Evolutionary conservation across 2,113 vertebrate genomes (phyloP).

Genomic region (Nansenia antarctica): DNA sequence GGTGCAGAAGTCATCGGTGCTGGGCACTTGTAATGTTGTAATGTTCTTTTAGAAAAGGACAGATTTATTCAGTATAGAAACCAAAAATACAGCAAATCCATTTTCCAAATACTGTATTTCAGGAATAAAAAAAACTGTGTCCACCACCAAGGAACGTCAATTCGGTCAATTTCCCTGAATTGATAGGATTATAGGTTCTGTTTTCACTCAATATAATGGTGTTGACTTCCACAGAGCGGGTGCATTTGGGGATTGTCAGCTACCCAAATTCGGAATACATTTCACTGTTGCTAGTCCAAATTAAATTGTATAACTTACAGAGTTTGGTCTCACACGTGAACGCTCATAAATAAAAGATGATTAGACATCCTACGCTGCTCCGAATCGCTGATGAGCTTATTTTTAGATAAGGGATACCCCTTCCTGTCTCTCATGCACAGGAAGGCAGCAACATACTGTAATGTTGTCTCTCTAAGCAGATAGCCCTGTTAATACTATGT

Average conservation of each 20-base stretch:
- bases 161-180: no score
- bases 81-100: no score
- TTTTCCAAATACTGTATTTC: no score
- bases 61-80: no score
- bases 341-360: background rate
- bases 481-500: slow-evolving; percentile 57
- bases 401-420: slow-evolving; percentile 59
- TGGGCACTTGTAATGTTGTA: no score
- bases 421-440: slow-evolving; percentile 51
- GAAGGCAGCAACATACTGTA: slow-evolving; percentile 63
- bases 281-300: slow-evolving; percentile 4
- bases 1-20: slow-evolving; percentile 53
- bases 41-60: no score
- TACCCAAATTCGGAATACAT: background rate
- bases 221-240: no score
- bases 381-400: slow-evolving; percentile 46
- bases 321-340: slow-evolving; percentile 11
- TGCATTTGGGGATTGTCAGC: background rate
- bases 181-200: background rate
- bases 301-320: slow-evolving; percentile 26
- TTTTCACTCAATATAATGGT: background rate
- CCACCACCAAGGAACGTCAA: no score
- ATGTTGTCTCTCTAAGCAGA: slow-evolving; percentile 71
- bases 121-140: no score
- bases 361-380: background rate